Conservation (phyloP, 2,888 invertebrate species). For the Slavum lentiscoides region DNA sequence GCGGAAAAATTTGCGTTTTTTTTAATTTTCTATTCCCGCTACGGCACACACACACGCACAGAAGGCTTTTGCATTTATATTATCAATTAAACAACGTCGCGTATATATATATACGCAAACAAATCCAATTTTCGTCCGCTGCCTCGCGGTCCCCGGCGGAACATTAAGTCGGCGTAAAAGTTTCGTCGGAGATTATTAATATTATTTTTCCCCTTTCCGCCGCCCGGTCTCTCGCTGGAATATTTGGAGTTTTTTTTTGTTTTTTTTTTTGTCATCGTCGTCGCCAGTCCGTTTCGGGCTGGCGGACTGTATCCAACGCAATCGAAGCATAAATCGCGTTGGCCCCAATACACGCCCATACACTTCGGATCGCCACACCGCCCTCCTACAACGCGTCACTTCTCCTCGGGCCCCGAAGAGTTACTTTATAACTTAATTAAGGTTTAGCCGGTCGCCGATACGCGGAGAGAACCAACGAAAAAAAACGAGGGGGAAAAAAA, state of each 20-base stretch:
- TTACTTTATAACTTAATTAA: constrained; percentile 51
- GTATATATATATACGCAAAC: too few species aligned
- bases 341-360: constrained; percentile 41
- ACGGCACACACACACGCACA: too few species aligned
- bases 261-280: neutral
- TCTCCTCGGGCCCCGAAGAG: neutral
- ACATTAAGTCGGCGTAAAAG: too few species aligned
- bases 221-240: neutral
- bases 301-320: constrained; percentile 24
- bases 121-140: too few species aligned
- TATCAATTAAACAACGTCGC: too few species aligned
- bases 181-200: too few species aligned
- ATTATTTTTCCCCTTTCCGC: too few species aligned
- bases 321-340: constrained; percentile 45
- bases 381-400: neutral
- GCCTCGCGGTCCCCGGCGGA: too few species aligned
- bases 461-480: neutral
- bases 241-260: neutral
- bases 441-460: constrained; percentile 5
- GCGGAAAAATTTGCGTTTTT: too few species aligned
- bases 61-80: too few species aligned
- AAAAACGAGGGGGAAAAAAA: constrained; percentile 10
- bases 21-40: too few species aligned
- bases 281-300: too few species aligned
- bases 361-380: constrained; percentile 6